phyloP scores from a whole-genome alignment of 2,113 vertebrate genomes.

The Nesospiza acunhae region DNA sequence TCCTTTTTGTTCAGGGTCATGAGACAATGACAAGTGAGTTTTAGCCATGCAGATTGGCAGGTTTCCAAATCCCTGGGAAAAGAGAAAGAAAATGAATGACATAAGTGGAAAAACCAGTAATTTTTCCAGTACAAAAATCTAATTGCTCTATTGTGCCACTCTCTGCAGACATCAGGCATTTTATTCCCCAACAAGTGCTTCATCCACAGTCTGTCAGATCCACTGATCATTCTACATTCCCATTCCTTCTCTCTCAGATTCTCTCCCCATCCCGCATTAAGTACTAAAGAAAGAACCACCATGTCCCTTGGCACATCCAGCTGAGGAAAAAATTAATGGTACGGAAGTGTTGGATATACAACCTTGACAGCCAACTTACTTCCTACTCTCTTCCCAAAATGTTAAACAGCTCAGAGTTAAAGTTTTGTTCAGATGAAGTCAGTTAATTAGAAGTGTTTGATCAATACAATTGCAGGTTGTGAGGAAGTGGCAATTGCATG shows the following conservation, averaged over 20 bases:
- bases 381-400: not conserved
- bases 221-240: not conserved
- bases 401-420: not conserved
- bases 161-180: not conserved
- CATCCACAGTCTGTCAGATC: not conserved
- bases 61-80: constrained; percentile 86
- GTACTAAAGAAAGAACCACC: not conserved
- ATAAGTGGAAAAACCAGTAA: not conserved
- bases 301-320: not conserved
- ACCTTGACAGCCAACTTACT: not conserved
- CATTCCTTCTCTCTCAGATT: not conserved
- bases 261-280: not conserved
- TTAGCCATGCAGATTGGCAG: constrained; percentile 99
- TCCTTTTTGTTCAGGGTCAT: constrained; percentile 93
- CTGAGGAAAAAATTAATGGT: not conserved
- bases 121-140: not conserved
- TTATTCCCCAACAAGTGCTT: not conserved
- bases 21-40: constrained; percentile 94
- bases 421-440: not conserved
- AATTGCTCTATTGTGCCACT: not conserved
- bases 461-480: not conserved
- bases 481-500: not conserved
- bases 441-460: not conserved
- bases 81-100: not conserved
- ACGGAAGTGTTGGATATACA: not conserved